Base-by-base conservation (phyloP, 2,888 invertebrate species). In the Crematogaster levior region DNA sequence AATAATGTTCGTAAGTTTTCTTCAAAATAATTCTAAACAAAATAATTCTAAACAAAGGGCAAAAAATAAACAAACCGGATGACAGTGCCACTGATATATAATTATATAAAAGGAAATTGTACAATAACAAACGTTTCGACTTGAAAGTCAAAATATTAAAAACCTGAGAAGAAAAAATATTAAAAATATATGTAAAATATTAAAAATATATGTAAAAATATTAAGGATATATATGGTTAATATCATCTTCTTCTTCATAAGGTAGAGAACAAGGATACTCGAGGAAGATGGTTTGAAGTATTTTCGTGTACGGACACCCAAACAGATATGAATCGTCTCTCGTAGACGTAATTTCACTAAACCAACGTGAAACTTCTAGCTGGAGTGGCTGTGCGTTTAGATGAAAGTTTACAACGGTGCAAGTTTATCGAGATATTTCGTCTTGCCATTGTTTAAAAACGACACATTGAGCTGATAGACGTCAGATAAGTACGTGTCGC, bases 341-440 rank as follows among this genome's bases (percentile, higher is more conserved):
- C 12, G 72, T 61, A 80, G 75, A 83, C 84, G n/a, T n/a, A 81
- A 86, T 88, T 84, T 86, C 83, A 58, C 40, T 15, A 58, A 61
- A 46, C n/a, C 48, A 43, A 65, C n/a, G 37, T 24, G 56, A 61
- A 83, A 75, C 24, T 83, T 88, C 24, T 51, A 21, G 68, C 82
- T 65, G 37, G 77, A 77, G 81, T 77, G 74, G 63, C 27, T 30
- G 18, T 66, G 70, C 82, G 58, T 65, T 61, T 73, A 73, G 65
- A 60, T 40, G 24, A 48, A 48, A 63, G 40, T 81, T 84, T 84
- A 81, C 70, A 58, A 40, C 40, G 56, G 40, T 51, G n/a, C n/a
- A 61, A 83, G 68, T 85, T 82, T 68, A 53, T 63, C 77, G n/a
- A n/a, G 37, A 43, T 43, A 24, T 21, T 60, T 24, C n/a, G 48